These are phyloP conservation scores for Prionace glauca DNA, from an alignment of 2,797 vertebrate genomes.

Conservation along the genomic window DNA sequence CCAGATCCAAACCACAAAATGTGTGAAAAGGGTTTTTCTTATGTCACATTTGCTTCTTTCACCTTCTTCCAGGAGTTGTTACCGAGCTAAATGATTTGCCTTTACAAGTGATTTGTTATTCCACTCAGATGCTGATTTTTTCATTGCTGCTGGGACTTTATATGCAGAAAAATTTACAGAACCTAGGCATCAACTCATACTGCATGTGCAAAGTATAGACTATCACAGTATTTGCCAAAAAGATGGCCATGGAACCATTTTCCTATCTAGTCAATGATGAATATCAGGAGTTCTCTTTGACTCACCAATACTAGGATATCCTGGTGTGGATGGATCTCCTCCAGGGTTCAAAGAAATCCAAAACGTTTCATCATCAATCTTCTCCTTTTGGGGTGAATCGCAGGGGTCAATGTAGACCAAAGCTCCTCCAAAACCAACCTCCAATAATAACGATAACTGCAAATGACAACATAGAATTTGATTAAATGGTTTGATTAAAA, in stretches of 20 bases:
- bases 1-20: too few relatives aligned
- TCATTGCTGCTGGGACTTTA: not conserved
- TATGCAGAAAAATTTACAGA: not conserved
- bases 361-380: conserved; percentile 61
- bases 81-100: not conserved
- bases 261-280: too few relatives aligned
- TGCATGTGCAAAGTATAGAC: not conserved
- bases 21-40: too few relatives aligned
- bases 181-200: not conserved
- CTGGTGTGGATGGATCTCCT: conserved; percentile 71
- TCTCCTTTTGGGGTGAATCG: conserved; percentile 61
- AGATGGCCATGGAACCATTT: not conserved
- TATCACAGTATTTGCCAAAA: conserved; percentile 6
- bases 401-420: conserved; percentile 84
- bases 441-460: conserved; percentile 76
- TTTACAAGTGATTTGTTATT: not conserved
- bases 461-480: conserved; percentile 4
- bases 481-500: not conserved
- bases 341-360: conserved; percentile 78
- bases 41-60: too few relatives aligned
- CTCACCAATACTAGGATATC: conserved; percentile 70
- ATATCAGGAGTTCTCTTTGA: conserved; percentile 37
- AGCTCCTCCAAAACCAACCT: conserved; percentile 75
- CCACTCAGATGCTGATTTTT: not conserved
- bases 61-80: not conserved